Evolutionary conservation across 2,888 invertebrate species (phyloP).

Genomic region (Troglohyphantes excavatus): DNA sequence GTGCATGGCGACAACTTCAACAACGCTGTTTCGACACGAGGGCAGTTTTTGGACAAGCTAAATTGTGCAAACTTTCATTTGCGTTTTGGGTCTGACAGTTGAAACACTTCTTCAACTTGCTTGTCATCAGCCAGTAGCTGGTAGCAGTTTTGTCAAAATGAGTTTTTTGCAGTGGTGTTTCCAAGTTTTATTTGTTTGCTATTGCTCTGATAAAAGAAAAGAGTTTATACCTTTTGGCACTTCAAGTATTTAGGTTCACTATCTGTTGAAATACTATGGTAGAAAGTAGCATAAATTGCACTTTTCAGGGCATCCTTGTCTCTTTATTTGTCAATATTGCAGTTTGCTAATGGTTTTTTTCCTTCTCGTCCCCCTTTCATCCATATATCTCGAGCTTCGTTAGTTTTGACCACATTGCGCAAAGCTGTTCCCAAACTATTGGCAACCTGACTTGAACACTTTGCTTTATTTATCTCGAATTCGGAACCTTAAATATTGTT

Average conservation of each 20-base stretch:
- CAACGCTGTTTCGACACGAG: no score
- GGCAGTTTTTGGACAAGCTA: no score
- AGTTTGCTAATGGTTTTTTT: conserved; percentile 1
- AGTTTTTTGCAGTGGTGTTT: no score
- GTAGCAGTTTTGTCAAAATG: no score
- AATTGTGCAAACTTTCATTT: no score
- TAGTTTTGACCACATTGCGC: conserved; percentile 21
- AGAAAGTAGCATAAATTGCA: neutral
- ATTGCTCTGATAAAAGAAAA: no score
- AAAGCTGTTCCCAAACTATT: conserved; percentile 38
- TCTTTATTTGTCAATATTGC: neutral
- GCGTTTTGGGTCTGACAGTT: no score
- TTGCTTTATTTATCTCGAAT: conserved; percentile 38
- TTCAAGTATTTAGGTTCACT: neutral
- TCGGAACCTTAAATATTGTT: conserved; percentile 24
- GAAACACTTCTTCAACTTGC: no score
- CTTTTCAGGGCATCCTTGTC: neutral
- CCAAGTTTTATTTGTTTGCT: no score
- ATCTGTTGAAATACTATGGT: conserved; percentile 16
- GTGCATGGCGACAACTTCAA: no score
- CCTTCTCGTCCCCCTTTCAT: conserved; percentile 12
- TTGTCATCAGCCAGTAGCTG: no score
- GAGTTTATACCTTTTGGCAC: conserved; percentile 7
- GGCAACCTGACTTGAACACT: conserved; percentile 32
- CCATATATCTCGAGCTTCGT: neutral